Evolutionary conservation across 2,888 invertebrate genomes (phyloP).

Genomic region (Tetropium fuscum): DNA sequence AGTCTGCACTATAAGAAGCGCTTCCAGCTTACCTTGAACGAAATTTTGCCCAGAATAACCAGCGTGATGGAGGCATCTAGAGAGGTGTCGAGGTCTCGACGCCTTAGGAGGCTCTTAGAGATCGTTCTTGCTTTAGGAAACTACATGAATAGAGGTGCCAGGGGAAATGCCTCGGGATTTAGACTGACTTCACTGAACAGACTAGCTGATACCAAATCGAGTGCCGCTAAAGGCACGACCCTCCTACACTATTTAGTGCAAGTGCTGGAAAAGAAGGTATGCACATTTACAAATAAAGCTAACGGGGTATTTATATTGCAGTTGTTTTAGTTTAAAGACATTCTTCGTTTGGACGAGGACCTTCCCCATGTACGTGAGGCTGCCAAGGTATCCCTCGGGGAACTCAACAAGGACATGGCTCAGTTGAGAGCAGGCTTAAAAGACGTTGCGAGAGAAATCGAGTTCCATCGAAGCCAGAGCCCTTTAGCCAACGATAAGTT

Average conservation of each 20-base stretch:
- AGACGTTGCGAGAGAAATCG: slow-evolving; percentile 89
- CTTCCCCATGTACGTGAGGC: slow-evolving; percentile 89
- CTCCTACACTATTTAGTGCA: slow-evolving; percentile 92
- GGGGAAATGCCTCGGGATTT: slow-evolving; percentile 95
- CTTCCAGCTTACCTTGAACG: slow-evolving; percentile 87
- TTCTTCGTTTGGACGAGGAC: slow-evolving; percentile 90
- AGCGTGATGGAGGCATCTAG: slow-evolving; percentile 91
- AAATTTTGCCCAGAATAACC: slow-evolving; percentile 86
- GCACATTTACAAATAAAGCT: too few relatives aligned
- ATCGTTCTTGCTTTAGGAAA: slow-evolving; percentile 93
- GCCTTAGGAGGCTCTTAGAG: slow-evolving; percentile 85
- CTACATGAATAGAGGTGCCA: slow-evolving; percentile 90
- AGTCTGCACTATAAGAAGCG: slow-evolving; percentile 94
- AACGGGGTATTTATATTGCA: slow-evolving; percentile 3
- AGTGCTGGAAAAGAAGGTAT: slow-evolving; percentile 81
- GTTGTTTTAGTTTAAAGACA: slow-evolving; percentile 82
- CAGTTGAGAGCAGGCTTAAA: slow-evolving; percentile 86
- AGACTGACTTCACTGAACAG: slow-evolving; percentile 89
- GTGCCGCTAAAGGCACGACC: slow-evolving; percentile 89
- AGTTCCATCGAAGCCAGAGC: slow-evolving; percentile 86
- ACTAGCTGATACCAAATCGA: slow-evolving; percentile 95
- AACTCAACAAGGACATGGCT: slow-evolving; percentile 91
- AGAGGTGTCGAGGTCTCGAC: slow-evolving; percentile 83
- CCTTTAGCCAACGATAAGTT: slow-evolving; percentile 81
- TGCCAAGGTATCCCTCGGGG: slow-evolving; percentile 92